Conservation (phyloP, 2,797 vertebrate species). For the Rhabdomys pumilio region DNA sequence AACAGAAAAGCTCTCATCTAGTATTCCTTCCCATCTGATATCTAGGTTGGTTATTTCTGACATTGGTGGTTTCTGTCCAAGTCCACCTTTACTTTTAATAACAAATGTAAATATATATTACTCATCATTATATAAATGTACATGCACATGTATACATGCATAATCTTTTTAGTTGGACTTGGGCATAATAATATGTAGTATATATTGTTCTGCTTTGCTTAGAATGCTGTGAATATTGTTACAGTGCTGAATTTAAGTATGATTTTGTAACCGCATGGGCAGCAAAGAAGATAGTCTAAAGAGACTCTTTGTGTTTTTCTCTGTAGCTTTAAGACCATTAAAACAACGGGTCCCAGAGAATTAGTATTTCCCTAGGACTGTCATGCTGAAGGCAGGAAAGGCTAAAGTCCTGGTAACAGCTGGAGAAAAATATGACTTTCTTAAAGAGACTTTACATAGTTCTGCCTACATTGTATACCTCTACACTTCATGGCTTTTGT, state of each 20-base stretch:
- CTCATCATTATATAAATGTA: background rate
- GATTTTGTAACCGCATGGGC: background rate
- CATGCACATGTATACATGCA: background rate
- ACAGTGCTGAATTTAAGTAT: background rate
- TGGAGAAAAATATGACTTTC: background rate
- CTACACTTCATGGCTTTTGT: background rate
- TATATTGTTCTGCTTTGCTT: background rate
- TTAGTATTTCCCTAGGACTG: background rate
- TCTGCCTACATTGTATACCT: background rate
- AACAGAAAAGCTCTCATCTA: background rate
- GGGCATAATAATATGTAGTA: background rate
- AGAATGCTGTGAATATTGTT: background rate
- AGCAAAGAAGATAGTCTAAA: background rate
- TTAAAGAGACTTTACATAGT: background rate
- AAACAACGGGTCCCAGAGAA: background rate
- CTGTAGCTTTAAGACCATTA: background rate
- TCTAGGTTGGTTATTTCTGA: background rate
- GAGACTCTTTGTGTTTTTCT: background rate
- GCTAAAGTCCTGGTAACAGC: background rate
- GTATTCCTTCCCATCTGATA: background rate
- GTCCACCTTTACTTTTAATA: conserved; percentile 2
- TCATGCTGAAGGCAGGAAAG: background rate
- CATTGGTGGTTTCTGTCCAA: background rate
- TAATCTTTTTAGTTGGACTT: background rate
- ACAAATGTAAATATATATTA: background rate